A percentile compares a stretch with the other conserved stretches of the same genome.
phyloP scores from a whole-genome alignment of 2,113 vertebrate species.

The rat (Rattus norvegicus) region DNA sequence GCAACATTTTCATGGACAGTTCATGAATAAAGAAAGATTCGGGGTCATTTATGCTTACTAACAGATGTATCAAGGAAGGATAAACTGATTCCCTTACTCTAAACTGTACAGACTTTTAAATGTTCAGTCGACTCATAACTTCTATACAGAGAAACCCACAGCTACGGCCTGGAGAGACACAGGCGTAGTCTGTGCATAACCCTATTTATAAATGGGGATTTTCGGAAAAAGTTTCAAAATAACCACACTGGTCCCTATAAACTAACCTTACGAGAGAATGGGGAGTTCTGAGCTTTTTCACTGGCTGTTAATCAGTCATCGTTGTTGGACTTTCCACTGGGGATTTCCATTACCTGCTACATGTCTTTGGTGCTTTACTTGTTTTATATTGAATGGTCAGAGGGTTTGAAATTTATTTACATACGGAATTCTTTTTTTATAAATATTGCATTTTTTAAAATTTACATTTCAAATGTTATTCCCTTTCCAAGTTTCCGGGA shows the following conservation, averaged over 20 bases:
- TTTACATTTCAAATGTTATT: too few species aligned
- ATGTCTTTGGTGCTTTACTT: background rate
- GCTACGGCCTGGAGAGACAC: too few species aligned
- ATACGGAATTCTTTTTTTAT: background rate
- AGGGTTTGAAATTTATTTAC: background rate
- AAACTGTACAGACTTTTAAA: background rate
- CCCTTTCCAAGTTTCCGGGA: too few species aligned
- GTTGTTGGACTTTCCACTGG: background rate
- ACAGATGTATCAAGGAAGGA: background rate
- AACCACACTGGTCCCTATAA: background rate
- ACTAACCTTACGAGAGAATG: background rate
- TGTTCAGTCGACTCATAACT: rapidly evolving
- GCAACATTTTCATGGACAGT: background rate
- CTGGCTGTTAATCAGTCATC: background rate
- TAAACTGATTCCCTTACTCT: background rate
- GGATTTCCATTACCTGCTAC: background rate
- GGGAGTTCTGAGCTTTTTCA: background rate
- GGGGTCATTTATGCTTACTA: background rate
- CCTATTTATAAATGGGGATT: too few species aligned
- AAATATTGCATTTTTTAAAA: too few species aligned
- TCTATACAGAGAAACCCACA: background rate
- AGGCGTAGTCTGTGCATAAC: background rate
- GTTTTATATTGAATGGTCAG: background rate
- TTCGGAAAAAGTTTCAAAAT: background rate
- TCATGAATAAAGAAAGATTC: background rate